Conservation (phyloP, 2,888 invertebrate species). For the Clanis bilineata region DNA sequence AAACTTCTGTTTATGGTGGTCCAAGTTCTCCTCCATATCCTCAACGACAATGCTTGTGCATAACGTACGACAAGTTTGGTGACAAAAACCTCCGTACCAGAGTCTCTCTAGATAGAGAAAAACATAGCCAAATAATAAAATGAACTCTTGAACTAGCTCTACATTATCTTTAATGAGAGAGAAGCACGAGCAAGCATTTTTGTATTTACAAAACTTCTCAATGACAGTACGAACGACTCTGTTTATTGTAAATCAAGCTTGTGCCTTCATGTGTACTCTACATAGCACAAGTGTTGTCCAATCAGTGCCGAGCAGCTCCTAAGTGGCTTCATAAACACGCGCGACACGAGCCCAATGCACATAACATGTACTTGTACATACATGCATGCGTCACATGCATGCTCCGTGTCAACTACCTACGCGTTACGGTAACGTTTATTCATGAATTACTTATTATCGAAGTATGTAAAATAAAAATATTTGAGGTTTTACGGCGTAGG, state of each 20-base stretch:
- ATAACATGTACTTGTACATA: neutral
- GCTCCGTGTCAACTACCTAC: slow-evolving; percentile 1
- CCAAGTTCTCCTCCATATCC: too few species aligned
- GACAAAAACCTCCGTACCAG: too few species aligned
- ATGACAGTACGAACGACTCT: neutral
- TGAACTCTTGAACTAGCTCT: too few species aligned
- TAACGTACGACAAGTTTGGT: too few species aligned
- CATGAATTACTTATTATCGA: neutral
- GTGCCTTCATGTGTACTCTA: slow-evolving; percentile 26
- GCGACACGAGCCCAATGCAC: slow-evolving; percentile 37
- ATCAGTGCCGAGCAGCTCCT: slow-evolving; percentile 42
- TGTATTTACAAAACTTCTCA: neutral
- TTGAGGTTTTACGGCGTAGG: neutral
- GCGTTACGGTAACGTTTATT: neutral
- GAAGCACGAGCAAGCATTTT: neutral
- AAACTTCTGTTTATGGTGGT: too few species aligned
- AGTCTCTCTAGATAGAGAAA: too few species aligned
- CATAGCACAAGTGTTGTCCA: slow-evolving; percentile 33
- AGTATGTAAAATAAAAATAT: neutral
- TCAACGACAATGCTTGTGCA: too few species aligned
- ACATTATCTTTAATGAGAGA: neutral
- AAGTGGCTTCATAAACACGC: slow-evolving; percentile 46
- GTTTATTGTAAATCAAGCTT: slow-evolving; percentile 5
- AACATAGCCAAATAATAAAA: too few species aligned
- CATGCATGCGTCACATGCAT: slow-evolving; percentile 8